Conservation (phyloP, 2,888 invertebrate genomes). For the Diarsia mendica region DNA sequence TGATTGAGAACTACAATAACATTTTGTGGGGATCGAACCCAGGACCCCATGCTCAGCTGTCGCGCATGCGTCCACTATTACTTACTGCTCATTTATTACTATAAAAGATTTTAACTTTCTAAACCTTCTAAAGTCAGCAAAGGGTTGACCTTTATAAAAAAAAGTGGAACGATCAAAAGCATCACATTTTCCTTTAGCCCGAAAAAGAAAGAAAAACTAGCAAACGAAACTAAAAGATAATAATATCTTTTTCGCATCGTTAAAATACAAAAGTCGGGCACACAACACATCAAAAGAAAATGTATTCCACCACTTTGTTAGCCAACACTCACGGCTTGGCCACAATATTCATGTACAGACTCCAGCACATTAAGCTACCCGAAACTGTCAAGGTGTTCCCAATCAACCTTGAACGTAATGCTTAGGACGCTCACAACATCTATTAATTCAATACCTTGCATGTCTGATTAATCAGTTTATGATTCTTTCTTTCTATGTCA, state of each 20-base stretch:
- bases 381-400: no score
- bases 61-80: background rate
- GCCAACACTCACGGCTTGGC: background rate
- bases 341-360: background rate
- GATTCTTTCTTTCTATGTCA: no score
- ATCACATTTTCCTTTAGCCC: conserved; percentile 19
- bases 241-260: conserved; percentile 49
- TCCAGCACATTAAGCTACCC: no score
- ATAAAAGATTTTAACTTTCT: background rate
- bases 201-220: conserved; percentile 11
- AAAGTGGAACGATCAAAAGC: conserved; percentile 17
- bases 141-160: background rate
- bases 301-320: conserved; percentile 29
- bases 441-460: no score
- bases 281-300: conserved; percentile 52
- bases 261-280: conserved; percentile 46
- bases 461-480: no score
- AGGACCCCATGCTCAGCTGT: no score
- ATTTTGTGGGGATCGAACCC: no score
- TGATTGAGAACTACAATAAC: no score
- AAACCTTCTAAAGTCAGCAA: background rate
- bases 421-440: no score
- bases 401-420: no score
- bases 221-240: conserved; percentile 30
- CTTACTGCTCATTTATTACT: background rate